Percentiles rank a stretch among this genome's conserved stretches.
Conservation (phyloP, 1,140 invertebrate species). For the Anastrepha ludens region DNA sequence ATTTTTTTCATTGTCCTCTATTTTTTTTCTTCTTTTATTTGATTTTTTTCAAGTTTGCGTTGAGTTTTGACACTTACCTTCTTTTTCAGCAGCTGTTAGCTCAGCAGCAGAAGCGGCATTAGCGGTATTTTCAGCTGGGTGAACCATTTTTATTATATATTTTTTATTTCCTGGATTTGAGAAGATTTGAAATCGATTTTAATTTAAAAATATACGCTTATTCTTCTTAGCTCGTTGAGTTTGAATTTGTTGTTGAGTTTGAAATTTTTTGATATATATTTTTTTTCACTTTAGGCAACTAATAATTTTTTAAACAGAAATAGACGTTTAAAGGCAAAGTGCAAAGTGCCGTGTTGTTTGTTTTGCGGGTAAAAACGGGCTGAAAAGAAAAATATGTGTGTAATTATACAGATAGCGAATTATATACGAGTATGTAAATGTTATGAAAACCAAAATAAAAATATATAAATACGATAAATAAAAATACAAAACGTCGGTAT, state of each 20-base stretch:
- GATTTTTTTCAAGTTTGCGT: too few relatives aligned
- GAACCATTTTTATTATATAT: slow-evolving; percentile 55
- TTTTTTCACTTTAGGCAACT: slow-evolving; percentile 12
- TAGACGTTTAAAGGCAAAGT: slow-evolving; percentile 32
- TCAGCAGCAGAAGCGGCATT: slow-evolving; percentile 48
- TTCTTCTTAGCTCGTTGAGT: neutral
- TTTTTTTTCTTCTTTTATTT: too few relatives aligned
- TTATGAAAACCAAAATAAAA: neutral
- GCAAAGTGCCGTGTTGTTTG: neutral
- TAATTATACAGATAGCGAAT: neutral
- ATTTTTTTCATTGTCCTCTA: too few relatives aligned
- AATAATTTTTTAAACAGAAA: slow-evolving; percentile 30
- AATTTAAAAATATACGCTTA: slow-evolving; percentile 48
- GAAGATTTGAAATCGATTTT: slow-evolving; percentile 5
- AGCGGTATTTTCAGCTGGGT: slow-evolving; percentile 56
- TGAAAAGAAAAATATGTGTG: slow-evolving; percentile 10
- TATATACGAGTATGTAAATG: neutral
- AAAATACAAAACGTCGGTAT: neutral
- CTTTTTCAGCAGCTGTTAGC: slow-evolving; percentile 55
- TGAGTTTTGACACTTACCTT: slow-evolving; percentile 54
- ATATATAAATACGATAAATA: too few relatives aligned
- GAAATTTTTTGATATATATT: slow-evolving; percentile 28
- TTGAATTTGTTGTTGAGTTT: neutral
- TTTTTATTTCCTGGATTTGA: neutral
- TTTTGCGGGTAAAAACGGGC: neutral